Evolutionary conservation across 1,140 invertebrate species (phyloP).

Genomic region (Pantala flavescens): DNA sequence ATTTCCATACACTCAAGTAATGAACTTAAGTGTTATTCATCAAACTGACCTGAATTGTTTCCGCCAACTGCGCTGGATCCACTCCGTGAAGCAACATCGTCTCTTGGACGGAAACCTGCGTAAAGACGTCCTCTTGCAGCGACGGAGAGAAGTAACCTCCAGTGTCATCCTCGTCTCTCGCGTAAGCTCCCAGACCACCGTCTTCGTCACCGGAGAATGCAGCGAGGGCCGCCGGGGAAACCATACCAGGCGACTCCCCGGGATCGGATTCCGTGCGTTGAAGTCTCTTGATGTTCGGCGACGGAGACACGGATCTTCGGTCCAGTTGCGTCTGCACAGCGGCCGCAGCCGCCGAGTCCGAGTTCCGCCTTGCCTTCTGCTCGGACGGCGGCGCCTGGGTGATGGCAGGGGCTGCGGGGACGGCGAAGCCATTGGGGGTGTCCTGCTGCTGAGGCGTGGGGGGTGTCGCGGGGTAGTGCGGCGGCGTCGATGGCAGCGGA

Average conservation of each 20-base stretch:
- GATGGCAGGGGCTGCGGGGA: slow-evolving; percentile 11
- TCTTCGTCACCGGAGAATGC: slow-evolving; percentile 38
- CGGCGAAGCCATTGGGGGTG: neutral
- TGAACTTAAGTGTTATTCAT: no score
- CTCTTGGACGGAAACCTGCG: slow-evolving; percentile 53
- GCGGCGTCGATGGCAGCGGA: slow-evolving; percentile 49
- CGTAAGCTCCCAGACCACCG: slow-evolving; percentile 49
- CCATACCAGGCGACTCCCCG: neutral
- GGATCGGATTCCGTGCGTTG: neutral
- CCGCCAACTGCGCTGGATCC: slow-evolving; percentile 50
- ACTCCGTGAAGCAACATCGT: slow-evolving; percentile 54
- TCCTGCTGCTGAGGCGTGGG: neutral
- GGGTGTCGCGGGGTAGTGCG: slow-evolving; percentile 28
- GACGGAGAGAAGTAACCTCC: slow-evolving; percentile 58
- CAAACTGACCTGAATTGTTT: slow-evolving; percentile 37
- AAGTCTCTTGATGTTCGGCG: neutral
- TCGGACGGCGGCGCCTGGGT: slow-evolving; percentile 21
- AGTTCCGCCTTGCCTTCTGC: slow-evolving; percentile 47
- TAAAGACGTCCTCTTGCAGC: slow-evolving; percentile 64
- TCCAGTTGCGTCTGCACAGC: neutral
- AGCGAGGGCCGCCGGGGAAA: slow-evolving; percentile 15
- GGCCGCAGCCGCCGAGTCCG: slow-evolving; percentile 41
- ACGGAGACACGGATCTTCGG: neutral
- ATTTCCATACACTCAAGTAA: no score
- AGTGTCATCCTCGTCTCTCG: slow-evolving; percentile 47